A percentile compares a stretch with the other conserved stretches of the same genome.
Evolutionary conservation across 2,888 invertebrate species (phyloP).

Genomic region (Eumacrocentrus americanus): DNA sequence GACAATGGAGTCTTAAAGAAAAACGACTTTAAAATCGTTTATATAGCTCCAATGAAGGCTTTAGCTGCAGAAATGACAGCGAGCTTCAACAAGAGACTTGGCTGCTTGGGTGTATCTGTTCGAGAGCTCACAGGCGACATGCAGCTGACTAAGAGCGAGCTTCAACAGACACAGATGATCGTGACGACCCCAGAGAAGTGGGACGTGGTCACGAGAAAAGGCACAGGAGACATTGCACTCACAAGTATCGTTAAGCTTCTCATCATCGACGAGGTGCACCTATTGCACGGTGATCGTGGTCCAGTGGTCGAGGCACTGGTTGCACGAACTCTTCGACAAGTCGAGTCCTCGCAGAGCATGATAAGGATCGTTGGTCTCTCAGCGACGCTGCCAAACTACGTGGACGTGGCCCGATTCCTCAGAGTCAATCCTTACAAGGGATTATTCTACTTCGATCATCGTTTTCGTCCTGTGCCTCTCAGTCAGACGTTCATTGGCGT

Average conservation of each 20-base stretch:
- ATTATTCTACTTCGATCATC: constrained; percentile 91
- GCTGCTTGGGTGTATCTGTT: constrained; percentile 79
- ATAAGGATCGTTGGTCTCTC: constrained; percentile 96
- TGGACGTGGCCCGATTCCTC: constrained; percentile 93
- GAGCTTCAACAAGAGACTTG: constrained; percentile 85
- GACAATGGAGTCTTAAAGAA: constrained; percentile 82
- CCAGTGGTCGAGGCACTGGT: constrained; percentile 97
- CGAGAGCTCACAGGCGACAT: constrained; percentile 97
- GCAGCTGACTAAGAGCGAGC: constrained; percentile 93
- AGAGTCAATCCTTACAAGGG: constrained; percentile 91
- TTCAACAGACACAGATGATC: constrained; percentile 95
- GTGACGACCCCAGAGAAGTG: constrained; percentile 99
- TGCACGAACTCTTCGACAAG: constrained; percentile 91
- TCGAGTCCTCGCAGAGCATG: constrained; percentile 90
- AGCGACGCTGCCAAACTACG: constrained; percentile 96
- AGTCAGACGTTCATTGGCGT: constrained; percentile 90
- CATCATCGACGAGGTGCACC: constrained; percentile 96
- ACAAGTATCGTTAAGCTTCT: constrained; percentile 89
- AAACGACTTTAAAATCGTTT: constrained; percentile 96
- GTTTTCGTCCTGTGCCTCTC: constrained; percentile 94
- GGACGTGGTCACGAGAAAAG: constrained; percentile 98
- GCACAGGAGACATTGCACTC: constrained; percentile 85
- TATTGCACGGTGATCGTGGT: constrained; percentile 95
- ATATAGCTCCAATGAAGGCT: constrained; percentile 99
- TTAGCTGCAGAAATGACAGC: constrained; percentile 97